Evolutionary conservation across 2,888 invertebrate species (phyloP).

Genomic region (Pilophorus perplexus): DNA sequence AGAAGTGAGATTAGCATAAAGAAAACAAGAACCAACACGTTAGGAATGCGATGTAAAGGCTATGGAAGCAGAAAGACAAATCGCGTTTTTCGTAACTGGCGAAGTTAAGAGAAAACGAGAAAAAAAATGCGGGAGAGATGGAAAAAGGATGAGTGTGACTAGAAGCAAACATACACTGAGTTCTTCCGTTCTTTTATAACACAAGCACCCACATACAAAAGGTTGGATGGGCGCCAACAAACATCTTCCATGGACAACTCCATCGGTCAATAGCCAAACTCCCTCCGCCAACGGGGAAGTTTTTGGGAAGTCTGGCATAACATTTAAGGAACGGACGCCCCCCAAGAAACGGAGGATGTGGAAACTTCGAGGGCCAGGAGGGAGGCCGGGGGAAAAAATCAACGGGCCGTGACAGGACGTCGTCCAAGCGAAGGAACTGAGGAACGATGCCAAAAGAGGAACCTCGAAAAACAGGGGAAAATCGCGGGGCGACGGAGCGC

Average conservation of each 20-base stretch:
- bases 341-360: not conserved
- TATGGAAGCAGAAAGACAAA: no score
- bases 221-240: constrained; percentile 33
- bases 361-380: no score
- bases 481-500: not conserved
- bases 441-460: constrained; percentile 18
- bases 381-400: not conserved
- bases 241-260: constrained; percentile 35
- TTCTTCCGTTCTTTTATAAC: constrained; percentile 36
- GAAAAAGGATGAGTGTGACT: constrained; percentile 12
- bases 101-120: not conserved
- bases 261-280: constrained; percentile 37
- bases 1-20: no score
- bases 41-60: no score
- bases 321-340: constrained; percentile 23
- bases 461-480: not conserved
- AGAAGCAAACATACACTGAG: constrained; percentile 27
- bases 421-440: not conserved
- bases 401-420: constrained; percentile 16
- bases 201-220: constrained; percentile 33
- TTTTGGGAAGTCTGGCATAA: constrained; percentile 24
- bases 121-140: not conserved
- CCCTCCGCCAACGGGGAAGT: constrained; percentile 18
- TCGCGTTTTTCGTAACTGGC: not conserved
- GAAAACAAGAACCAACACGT: no score